A percentile compares a stretch with the other conserved stretches of the same genome.
Evolutionary conservation across 2,888 invertebrate genomes (phyloP).

Genomic region (Eristalinus sepulchralis): DNA sequence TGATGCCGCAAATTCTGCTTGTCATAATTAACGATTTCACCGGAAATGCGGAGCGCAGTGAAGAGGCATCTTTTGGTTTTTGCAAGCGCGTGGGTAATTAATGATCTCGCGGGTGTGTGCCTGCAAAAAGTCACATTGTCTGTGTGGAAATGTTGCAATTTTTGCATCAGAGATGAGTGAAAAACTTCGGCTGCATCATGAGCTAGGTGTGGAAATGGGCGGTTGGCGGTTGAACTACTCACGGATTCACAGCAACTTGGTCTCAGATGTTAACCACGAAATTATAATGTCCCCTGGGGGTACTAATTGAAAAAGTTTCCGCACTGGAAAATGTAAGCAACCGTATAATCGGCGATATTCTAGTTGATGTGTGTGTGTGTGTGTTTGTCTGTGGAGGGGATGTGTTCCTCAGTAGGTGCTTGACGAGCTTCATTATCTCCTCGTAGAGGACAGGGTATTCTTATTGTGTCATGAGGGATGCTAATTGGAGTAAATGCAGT

Average conservation of each 20-base stretch:
- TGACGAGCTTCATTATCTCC: background rate
- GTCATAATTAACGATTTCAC: constrained; percentile 17
- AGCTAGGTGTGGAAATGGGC: background rate
- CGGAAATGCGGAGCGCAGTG: background rate
- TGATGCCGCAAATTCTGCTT: background rate
- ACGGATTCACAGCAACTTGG: background rate
- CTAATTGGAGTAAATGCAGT: background rate
- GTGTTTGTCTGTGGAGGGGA: background rate
- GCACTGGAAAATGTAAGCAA: background rate
- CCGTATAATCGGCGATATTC: background rate
- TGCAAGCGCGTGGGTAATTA: background rate
- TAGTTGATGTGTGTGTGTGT: background rate
- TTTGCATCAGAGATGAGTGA: background rate
- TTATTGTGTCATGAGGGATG: background rate
- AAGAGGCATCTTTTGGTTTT: background rate
- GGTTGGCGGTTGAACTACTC: background rate
- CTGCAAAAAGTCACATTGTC: background rate
- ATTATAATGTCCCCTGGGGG: constrained; percentile 26
- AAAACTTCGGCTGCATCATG: background rate
- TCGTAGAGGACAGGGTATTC: too few species aligned
- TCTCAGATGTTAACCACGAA: constrained; percentile 39
- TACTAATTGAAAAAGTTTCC: constrained; percentile 48
- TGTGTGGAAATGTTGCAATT: background rate
- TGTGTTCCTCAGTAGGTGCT: background rate
- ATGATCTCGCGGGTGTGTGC: background rate